Conservation (phyloP, 2,888 invertebrate genomes). For the Scelioninae gen. 1 region DNA sequence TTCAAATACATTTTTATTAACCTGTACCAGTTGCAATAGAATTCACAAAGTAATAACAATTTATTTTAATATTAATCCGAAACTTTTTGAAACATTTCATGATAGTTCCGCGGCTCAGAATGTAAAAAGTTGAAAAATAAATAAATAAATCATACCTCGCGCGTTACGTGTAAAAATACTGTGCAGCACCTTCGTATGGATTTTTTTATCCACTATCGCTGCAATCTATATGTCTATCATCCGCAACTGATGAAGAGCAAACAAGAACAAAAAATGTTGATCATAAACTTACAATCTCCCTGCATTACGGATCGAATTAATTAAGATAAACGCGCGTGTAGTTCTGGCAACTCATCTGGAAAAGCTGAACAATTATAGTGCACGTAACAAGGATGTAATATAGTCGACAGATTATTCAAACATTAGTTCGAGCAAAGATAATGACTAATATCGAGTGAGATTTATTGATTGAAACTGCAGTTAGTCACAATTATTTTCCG, state of each 20-base stretch:
- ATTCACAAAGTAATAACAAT: too few species aligned
- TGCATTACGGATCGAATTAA: conserved; percentile 12
- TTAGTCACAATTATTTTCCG: conserved; percentile 10
- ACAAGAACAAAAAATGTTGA: neutral
- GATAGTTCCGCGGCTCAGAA: neutral
- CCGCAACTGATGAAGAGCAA: neutral
- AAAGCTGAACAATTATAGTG: conserved; percentile 6
- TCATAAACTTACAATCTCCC: conserved; percentile 3
- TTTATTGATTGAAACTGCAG: conserved; percentile 17
- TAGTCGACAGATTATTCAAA: conserved; percentile 14
- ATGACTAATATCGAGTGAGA: conserved; percentile 24
- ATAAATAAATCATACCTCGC: neutral
- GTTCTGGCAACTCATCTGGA: conserved; percentile 1
- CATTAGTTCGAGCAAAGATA: conserved; percentile 20
- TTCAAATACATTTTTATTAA: too few species aligned
- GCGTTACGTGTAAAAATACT: conserved; percentile 1
- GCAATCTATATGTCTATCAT: conserved; percentile 8
- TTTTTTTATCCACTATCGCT: conserved; percentile 7
- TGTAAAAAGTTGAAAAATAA: neutral
- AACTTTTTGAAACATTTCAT: neutral
- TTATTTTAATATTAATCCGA: neutral
- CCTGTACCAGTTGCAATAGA: too few species aligned
- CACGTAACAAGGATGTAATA: neutral
- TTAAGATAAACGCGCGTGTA: conserved; percentile 8
- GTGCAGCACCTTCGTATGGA: conserved; percentile 4